phyloP scores from a whole-genome alignment of 2,888 invertebrate genomes.

The Campaea margaritaria region DNA sequence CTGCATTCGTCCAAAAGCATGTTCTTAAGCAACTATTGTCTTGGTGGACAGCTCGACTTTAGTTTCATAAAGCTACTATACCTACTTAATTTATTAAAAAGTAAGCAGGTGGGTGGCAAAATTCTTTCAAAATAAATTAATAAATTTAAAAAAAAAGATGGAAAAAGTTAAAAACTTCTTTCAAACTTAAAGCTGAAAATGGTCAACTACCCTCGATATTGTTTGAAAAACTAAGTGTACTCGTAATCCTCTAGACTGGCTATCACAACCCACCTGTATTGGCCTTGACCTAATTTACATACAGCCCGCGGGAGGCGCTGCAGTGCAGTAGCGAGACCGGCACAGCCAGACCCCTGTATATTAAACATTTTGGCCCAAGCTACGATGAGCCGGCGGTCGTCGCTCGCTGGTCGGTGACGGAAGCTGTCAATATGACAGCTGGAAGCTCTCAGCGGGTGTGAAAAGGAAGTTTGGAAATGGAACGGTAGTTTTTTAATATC shows the following conservation, averaged over 20 bases:
- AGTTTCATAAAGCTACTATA: too few species aligned
- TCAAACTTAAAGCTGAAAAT: not conserved
- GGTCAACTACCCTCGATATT: not conserved
- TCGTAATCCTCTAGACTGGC: conserved; percentile 34
- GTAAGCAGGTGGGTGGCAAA: not conserved
- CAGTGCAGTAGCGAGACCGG: conserved; percentile 56
- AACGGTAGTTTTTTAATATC: conserved; percentile 45
- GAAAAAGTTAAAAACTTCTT: not conserved
- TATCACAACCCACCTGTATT: conserved; percentile 47
- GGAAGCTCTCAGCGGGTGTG: conserved; percentile 57
- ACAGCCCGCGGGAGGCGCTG: conserved; percentile 63
- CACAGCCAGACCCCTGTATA: conserved; percentile 46
- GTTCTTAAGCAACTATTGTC: too few species aligned
- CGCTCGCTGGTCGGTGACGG: conserved; percentile 43
- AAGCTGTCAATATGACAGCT: conserved; percentile 64
- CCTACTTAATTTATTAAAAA: too few species aligned
- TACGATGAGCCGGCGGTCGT: conserved; percentile 14
- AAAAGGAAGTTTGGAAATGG: conserved; percentile 48
- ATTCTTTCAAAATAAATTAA: not conserved
- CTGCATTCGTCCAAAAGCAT: not conserved
- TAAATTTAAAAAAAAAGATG: not conserved
- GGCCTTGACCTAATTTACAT: conserved; percentile 66
- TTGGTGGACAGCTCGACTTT: too few species aligned
- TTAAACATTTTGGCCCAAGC: conserved; percentile 20
- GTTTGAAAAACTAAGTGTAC: conserved; percentile 11